Base-by-base conservation (phyloP, 2,888 invertebrate species). In the Nephrotoma flavescens region DNA sequence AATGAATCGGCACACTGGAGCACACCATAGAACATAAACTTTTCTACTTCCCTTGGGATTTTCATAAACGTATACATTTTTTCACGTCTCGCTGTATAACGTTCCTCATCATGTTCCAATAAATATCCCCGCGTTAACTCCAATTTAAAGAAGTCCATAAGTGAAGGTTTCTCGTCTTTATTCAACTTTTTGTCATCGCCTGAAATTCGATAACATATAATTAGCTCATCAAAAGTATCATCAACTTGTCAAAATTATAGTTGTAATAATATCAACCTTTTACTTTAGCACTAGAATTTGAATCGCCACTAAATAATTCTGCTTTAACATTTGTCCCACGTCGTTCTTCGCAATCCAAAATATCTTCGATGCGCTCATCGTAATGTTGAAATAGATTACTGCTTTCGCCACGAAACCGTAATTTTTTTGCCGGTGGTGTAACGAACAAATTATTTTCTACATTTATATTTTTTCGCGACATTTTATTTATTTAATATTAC, bases 1-100 rank as follows among this genome's bases (percentile, higher is more conserved):
- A 99, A 97, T 31, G 99, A 98, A 92, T 99, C 99, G 42, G 97
- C 96, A 92, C 99, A 99, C 92, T 97, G 97, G 92, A 98, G 95
- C 90, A 98, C 97, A 45, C 98, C 98, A 92, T 97, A 98, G 0
- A 94, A 94, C 95, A 98, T 96, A 90, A 98, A 98, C 89, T 97
- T 96, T 90, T 97, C 97, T 57, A 97, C 93, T 92, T 99, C 97
- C 89, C 95, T 93, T 2, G 99, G 98, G 90, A 99, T 97, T 92
- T 96, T 96, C 93, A 99, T 96, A 90, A 99, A 99, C 0, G 98
- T 97, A 91, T 99, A 99, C 85, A 99, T 97, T 92, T 98, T 97
- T 90, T 99, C 97, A 87, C 99, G 93, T 88, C 98, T 94, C 2
- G 98, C 98, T 41, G 97, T 96, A 92, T 97, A 99, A 86, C 98